Conservation (phyloP, 92 coral and sea anemone genomes). For the Diadumene lineata region DNA sequence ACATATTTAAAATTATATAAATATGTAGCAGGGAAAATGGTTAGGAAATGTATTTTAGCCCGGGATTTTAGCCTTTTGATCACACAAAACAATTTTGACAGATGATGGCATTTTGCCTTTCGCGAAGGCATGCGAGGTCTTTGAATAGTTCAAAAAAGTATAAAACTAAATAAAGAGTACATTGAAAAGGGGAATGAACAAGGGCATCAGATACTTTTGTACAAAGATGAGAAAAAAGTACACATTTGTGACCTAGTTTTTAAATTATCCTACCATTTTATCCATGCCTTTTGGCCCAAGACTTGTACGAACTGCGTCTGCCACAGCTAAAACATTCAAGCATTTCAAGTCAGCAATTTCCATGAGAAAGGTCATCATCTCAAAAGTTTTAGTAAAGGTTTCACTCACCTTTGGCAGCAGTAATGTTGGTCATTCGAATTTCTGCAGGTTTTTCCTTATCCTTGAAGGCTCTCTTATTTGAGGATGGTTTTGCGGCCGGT, state of each 20-base stretch:
- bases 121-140: background rate
- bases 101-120: background rate
- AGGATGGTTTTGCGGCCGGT: constrained; percentile 23
- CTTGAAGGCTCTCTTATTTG: constrained; percentile 74
- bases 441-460: constrained; percentile 94
- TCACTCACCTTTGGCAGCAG: constrained; percentile 88
- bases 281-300: constrained; percentile 99
- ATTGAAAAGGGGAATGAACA: background rate
- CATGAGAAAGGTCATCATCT: background rate
- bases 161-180: background rate
- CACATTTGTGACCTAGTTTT: background rate
- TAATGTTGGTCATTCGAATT: constrained; percentile 93
- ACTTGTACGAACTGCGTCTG: constrained; percentile 96
- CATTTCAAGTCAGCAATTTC: background rate
- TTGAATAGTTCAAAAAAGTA: background rate
- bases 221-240: background rate
- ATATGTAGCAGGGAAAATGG: background rate
- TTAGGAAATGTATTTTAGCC: background rate
- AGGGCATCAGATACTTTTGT: background rate
- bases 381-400: background rate
- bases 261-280: constrained; percentile 98
- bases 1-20: too few species aligned
- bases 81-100: background rate
- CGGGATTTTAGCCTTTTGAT: background rate
- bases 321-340: constrained; percentile 68